phyloP scores from a whole-genome alignment of 2,888 invertebrate genomes.

The Meloe dianella region DNA sequence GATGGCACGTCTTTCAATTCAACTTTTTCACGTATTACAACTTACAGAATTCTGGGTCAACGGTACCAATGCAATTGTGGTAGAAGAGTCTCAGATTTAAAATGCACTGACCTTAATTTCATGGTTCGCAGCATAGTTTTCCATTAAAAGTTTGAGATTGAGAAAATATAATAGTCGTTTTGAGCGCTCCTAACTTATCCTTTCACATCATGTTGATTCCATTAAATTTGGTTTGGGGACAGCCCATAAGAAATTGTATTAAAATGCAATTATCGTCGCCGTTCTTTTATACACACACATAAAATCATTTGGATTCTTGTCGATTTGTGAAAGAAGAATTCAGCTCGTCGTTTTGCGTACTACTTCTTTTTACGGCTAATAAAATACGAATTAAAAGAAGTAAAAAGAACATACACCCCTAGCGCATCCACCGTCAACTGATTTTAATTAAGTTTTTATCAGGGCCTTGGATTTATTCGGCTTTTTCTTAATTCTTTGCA shows the following conservation, averaged over 20 bases:
- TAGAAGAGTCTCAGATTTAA: conserved; percentile 26
- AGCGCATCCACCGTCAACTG: neutral
- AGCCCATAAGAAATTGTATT: conserved; percentile 13
- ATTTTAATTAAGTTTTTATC: conserved; percentile 10
- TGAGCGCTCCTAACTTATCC: conserved; percentile 14
- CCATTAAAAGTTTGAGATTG: conserved; percentile 28
- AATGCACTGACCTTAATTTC: conserved; percentile 44
- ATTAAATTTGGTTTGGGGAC: conserved; percentile 10
- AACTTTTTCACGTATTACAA: neutral
- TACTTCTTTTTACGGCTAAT: conserved; percentile 7
- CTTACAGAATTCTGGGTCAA: neutral
- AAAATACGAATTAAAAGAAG: conserved; percentile 4
- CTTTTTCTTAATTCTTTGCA: neutral
- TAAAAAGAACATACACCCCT: neutral
- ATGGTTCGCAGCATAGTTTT: conserved; percentile 31
- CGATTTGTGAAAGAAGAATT: conserved; percentile 8
- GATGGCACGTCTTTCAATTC: conserved; percentile 1
- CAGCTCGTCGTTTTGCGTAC: neutral
- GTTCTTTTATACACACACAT: conserved; percentile 11
- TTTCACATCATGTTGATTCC: conserved; percentile 21
- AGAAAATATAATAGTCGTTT: conserved; percentile 21
- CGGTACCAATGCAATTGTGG: conserved; percentile 18
- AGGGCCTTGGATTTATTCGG: neutral
- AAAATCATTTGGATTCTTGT: conserved; percentile 11
- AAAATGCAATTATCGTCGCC: conserved; percentile 10